phyloP scores from a whole-genome alignment of 1,140 invertebrate species.

The Vanessa atalanta region DNA sequence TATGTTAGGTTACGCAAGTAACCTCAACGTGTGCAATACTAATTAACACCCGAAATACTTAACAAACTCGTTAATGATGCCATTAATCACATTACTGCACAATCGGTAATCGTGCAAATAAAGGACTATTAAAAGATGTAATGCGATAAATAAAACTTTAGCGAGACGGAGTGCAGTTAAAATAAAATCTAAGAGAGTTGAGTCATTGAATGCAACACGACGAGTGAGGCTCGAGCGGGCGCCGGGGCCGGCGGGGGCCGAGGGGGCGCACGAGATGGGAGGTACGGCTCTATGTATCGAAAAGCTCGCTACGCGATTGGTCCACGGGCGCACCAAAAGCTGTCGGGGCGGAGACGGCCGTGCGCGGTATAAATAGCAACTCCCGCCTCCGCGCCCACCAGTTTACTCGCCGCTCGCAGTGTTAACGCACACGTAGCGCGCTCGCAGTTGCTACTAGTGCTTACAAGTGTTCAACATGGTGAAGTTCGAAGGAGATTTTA shows the following conservation, averaged over 20 bases:
- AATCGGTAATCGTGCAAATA: constrained; percentile 22
- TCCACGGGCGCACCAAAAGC: constrained; percentile 39
- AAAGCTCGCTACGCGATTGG: constrained; percentile 64
- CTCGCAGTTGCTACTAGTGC: constrained; percentile 48
- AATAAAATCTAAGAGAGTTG: constrained; percentile 42
- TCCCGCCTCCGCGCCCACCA: constrained; percentile 71
- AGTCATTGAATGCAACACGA: constrained; percentile 38
- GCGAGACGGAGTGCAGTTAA: constrained; percentile 20
- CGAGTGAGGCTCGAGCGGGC: constrained; percentile 40
- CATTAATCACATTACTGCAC: constrained; percentile 18
- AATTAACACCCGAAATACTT: constrained; percentile 13
- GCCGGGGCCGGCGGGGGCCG: constrained; percentile 29
- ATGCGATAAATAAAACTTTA: constrained; percentile 26
- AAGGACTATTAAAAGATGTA: constrained; percentile 6
- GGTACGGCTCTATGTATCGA: constrained; percentile 58
- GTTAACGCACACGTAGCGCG: constrained; percentile 54
- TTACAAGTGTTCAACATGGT: constrained; percentile 66
- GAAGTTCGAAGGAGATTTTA: constrained; percentile 79
- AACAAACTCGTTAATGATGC: constrained; percentile 3
- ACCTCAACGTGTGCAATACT: not conserved
- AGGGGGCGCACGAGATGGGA: constrained; percentile 36
- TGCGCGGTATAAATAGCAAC: constrained; percentile 55
- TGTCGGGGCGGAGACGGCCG: constrained; percentile 50
- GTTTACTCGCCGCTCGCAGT: constrained; percentile 61
- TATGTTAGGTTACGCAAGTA: not conserved